phyloP scores from a whole-genome alignment of 2,113 vertebrate genomes.

The Macrotus californicus region DNA sequence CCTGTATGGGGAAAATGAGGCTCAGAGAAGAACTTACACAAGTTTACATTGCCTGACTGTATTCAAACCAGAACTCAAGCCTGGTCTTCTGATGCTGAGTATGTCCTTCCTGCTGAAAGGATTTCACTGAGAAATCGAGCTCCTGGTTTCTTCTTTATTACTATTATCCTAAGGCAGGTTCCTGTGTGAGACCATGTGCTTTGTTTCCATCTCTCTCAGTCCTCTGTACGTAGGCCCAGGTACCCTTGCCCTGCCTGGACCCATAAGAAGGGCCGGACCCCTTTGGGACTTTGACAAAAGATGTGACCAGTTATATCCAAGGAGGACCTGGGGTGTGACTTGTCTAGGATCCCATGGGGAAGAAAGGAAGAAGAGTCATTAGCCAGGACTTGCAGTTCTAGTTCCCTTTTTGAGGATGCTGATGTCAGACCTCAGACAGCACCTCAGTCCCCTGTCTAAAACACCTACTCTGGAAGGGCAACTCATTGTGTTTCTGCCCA shows the following conservation, averaged over 20 bases:
- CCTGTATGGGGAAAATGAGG: not conserved
- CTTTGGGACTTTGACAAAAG: not conserved
- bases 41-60: not conserved
- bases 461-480: not conserved
- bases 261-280: not conserved
- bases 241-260: not conserved
- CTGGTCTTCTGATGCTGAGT: not conserved
- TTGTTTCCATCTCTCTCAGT: not conserved
- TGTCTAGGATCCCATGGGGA: fast-evolving
- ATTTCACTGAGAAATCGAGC: not conserved
- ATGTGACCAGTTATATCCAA: too few relatives aligned
- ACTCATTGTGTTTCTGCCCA: not conserved
- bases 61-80: not conserved
- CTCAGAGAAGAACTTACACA: not conserved
- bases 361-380: not conserved
- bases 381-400: not conserved
- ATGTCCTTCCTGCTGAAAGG: not conserved
- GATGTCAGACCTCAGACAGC: not conserved
- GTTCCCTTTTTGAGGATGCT: fast-evolving
- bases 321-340: not conserved
- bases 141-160: not conserved
- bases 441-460: not conserved
- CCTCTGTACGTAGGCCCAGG: not conserved
- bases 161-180: not conserved
- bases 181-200: not conserved